These are phyloP conservation scores for Caenorhabditis sinica DNA, from an alignment of 2,888 invertebrate genomes.

Conservation along the genomic window DNA sequence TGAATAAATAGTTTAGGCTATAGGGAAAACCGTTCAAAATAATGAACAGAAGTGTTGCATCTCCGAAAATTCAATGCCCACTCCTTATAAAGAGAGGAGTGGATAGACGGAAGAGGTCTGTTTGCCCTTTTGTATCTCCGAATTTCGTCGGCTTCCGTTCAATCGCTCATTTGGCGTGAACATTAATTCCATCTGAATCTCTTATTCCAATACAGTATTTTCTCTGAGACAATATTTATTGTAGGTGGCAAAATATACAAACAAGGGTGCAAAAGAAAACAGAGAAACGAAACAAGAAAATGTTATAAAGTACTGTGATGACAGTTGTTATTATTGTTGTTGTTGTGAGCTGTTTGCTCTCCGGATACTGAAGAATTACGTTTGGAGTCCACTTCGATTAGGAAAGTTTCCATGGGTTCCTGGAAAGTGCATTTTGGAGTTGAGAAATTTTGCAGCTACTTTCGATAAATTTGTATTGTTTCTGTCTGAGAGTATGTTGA, in stretches of 20 bases:
- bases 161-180: conserved; percentile 36
- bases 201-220: not conserved
- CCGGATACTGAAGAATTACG: conserved; percentile 75
- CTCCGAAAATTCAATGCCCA: conserved; percentile 3
- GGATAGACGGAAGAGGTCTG: not conserved
- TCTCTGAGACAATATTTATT: conserved; percentile 49
- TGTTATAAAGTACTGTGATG: conserved; percentile 52
- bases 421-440: conserved; percentile 29
- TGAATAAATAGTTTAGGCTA: conserved; percentile 7
- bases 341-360: conserved; percentile 41
- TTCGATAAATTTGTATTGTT: too few relatives aligned
- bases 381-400: conserved; percentile 79
- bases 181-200: conserved; percentile 11
- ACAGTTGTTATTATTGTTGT: conserved; percentile 42
- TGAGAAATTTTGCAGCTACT: not conserved
- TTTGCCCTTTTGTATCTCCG: conserved; percentile 61
- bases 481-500: too few relatives aligned
- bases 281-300: not conserved
- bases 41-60: not conserved
- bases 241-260: conserved; percentile 62
- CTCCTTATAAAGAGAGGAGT: conserved; percentile 33
- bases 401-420: conserved; percentile 81
- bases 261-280: conserved; percentile 32
- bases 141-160: conserved; percentile 50
- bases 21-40: not conserved